Percentiles rank a stretch among this genome's conserved stretches.
These are phyloP conservation scores for Uria aalge DNA, from an alignment of 2,113 vertebrate genomes.

Conservation along the genomic window DNA sequence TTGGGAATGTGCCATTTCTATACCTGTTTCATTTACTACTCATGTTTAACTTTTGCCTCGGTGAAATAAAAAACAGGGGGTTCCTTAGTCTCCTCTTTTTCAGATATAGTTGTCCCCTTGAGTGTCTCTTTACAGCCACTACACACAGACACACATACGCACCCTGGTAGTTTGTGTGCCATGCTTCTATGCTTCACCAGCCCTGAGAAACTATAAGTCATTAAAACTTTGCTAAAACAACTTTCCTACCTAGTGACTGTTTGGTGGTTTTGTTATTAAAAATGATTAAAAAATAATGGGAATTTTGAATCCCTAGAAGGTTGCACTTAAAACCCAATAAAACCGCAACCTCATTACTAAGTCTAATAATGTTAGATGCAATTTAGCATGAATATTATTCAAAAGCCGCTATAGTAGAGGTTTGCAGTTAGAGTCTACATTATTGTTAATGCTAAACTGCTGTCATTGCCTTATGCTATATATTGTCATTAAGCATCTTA, in stretches of 20 bases:
- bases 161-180: not conserved
- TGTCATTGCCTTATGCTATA: not conserved
- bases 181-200: not conserved
- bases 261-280: constrained; percentile 14
- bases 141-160: not conserved
- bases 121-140: not conserved
- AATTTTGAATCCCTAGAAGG: not conserved
- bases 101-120: not conserved
- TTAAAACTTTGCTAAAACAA: constrained; percentile 17
- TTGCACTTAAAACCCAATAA: constrained; percentile 5
- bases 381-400: constrained; percentile 1
- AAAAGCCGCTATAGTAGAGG: not conserved
- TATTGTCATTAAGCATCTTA: constrained; percentile 18
- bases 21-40: not conserved
- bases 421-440: not conserved
- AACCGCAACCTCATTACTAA: not conserved
- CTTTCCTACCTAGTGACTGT: not conserved
- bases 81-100: not conserved
- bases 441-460: not conserved
- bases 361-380: not conserved
- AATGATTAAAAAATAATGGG: constrained; percentile 45
- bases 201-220: not conserved
- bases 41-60: not conserved
- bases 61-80: not conserved
- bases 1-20: not conserved